phyloP scores from a whole-genome alignment of 2,113 vertebrate genomes.

The Acanthisitta chloris region DNA sequence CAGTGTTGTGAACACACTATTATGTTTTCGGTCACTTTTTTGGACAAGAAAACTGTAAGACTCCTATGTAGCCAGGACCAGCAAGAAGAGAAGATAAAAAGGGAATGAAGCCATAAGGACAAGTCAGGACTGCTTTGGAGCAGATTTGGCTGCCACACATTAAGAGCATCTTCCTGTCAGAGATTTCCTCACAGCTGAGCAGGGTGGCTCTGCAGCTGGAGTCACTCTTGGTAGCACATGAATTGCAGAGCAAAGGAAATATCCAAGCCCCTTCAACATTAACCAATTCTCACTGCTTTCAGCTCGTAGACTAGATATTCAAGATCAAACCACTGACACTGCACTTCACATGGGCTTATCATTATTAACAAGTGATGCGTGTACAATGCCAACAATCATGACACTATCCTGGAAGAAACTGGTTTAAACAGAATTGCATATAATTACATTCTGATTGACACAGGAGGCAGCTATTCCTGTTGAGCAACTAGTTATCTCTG shows the following conservation, averaged over 20 bases:
- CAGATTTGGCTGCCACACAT: not conserved
- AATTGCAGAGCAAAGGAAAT: not conserved
- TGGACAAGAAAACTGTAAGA: not conserved
- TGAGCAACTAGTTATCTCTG: not conserved
- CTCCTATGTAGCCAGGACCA: not conserved
- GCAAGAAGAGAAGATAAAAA: not conserved
- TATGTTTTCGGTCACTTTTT: not conserved
- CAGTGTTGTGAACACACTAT: not conserved
- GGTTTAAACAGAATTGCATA: not conserved
- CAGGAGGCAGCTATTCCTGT: not conserved
- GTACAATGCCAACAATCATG: fast-evolving
- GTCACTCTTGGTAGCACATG: not conserved
- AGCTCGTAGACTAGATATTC: not conserved
- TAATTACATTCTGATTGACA: not conserved
- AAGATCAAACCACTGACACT: not conserved
- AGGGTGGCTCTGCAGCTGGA: not conserved
- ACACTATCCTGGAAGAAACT: not conserved
- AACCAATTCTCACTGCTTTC: not conserved
- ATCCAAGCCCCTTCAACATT: not conserved
- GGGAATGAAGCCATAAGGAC: not conserved
- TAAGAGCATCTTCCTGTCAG: not conserved
- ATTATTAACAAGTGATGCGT: not conserved
- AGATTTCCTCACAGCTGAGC: not conserved
- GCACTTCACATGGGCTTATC: fast-evolving
- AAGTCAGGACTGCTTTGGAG: not conserved